Conservation (phyloP, 2,797 vertebrate genomes). For the Malacoctenus gilli region DNA sequence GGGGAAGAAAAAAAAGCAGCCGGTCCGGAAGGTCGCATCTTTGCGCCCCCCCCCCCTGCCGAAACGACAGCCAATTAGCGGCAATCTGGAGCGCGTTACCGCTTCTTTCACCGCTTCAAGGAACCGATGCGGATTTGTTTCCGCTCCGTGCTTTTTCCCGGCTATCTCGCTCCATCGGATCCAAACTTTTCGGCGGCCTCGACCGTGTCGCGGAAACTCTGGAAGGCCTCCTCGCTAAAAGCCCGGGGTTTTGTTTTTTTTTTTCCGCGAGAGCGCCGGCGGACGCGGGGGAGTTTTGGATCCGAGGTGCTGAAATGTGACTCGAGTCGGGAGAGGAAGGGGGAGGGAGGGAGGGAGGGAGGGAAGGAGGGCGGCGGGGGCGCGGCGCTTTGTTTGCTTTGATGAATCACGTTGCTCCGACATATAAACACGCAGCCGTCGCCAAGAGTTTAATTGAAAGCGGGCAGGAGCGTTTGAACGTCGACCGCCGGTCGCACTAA, state of each 20-base stretch:
- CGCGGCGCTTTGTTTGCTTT: slow-evolving; percentile 72
- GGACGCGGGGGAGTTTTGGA: no score
- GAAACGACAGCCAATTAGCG: no score
- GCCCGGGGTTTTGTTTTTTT: slow-evolving; percentile 12
- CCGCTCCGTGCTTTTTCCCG: slow-evolving; percentile 30
- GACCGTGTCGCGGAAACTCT: no score
- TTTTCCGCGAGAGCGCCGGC: no score
- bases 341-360: background rate
- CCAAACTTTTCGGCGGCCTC: slow-evolving; percentile 41
- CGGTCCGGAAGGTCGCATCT: slow-evolving; percentile 25
- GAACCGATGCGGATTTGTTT: slow-evolving; percentile 44
- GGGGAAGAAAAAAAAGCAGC: slow-evolving; percentile 20
- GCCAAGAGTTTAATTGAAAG: slow-evolving; percentile 72
- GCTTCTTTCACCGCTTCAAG: slow-evolving; percentile 13
- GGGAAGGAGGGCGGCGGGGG: slow-evolving; percentile 25
- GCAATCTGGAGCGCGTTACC: slow-evolving; percentile 52
- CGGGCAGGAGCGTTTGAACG: slow-evolving; percentile 67
- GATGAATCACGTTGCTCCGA: slow-evolving; percentile 70
- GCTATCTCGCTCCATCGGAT: slow-evolving; percentile 35
- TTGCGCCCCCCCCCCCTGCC: no score
- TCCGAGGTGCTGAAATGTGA: no score
- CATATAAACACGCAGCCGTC: slow-evolving; percentile 67
- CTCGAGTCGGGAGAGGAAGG: slow-evolving; percentile 32
- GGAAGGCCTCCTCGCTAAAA: slow-evolving; percentile 37
- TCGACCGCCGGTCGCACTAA: slow-evolving; percentile 68